phyloP scores from a whole-genome alignment of 2,888 invertebrate species.

The Drosophila sordidula region DNA sequence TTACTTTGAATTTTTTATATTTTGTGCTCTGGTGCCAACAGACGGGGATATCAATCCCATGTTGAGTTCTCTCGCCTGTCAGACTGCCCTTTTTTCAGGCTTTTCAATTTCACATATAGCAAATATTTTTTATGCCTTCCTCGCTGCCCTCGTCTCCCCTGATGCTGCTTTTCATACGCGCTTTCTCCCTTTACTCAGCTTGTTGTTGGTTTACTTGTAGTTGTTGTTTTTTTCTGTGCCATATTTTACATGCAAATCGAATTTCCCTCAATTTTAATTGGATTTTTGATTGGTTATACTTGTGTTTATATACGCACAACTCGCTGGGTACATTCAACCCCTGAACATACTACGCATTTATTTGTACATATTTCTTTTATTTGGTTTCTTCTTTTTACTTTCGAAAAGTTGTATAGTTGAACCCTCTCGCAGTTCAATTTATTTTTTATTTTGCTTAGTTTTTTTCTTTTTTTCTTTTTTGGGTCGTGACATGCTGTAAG shows the following conservation, averaged over 20 bases:
- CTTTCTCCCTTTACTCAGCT: conserved; percentile 34
- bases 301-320: conserved; percentile 79
- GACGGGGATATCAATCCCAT: conserved; percentile 52
- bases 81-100: conserved; percentile 73
- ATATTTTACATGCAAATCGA: conserved; percentile 85
- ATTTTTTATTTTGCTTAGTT: conserved; percentile 36
- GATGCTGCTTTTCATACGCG: conserved; percentile 37
- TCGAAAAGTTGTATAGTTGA: conserved; percentile 37
- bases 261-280: conserved; percentile 85
- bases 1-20: conserved; percentile 38
- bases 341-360: conserved; percentile 38
- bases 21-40: conserved; percentile 41
- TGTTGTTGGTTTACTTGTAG: conserved; percentile 4
- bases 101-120: conserved; percentile 77
- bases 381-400: conserved; percentile 23
- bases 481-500: conserved; percentile 61
- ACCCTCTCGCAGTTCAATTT: conserved; percentile 44
- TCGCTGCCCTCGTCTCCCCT: conserved; percentile 1
- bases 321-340: conserved; percentile 32
- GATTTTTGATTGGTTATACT: conserved; percentile 84
- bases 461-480: conserved; percentile 50
- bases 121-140: conserved; percentile 75
- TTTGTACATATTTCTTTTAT: conserved; percentile 37
- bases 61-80: conserved; percentile 56
- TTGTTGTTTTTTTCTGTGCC: conserved; percentile 54